Base-by-base conservation (phyloP, 1,140 invertebrate genomes). In the Philotrypesis tridentata region DNA sequence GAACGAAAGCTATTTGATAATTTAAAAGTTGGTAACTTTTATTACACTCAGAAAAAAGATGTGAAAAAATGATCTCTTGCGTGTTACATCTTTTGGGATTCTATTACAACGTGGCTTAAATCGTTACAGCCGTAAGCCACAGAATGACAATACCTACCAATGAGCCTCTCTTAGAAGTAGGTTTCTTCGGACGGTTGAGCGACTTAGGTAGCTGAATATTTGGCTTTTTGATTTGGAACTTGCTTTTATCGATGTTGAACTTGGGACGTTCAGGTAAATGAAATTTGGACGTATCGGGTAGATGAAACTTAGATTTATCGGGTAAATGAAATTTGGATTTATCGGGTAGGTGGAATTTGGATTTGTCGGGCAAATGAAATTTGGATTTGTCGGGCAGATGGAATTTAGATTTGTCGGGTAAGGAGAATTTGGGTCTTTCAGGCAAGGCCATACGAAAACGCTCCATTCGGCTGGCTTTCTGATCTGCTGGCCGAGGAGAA, bases 361-460 rank as follows among this genome's bases (percentile, higher is more conserved):
- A 92, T 83, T 93, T 90, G 43, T 95, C 94, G 1, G 94, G 93
- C 4, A 94, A 86, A 85, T 92, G 93, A 83, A 94, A 94, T 83
- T 94, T 94, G 0, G 94, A 93, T 70, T 92, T 90, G 48, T 94
- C 93, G 2, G 94, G 93, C 31, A 94, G 88, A 85, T 94, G 94
- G 75, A 93, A 94, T 87, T 93, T 94, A 7, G 91, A 92, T 74
- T 91, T 91, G 17, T 94, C 94, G 7, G 93, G 93, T n/a, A 94
- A 84, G 14, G 89, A 90, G 86, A 93, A 92, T 85, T 93, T 93
- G 37, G 93, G 91, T 70, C 90, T 89, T 82, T 94, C 94, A 0
- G 94, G 93, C 82, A 95, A 87, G 2, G 91, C 90, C 60, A 88
- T 89, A 48, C 87, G 86, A 25, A 91, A 85, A 11, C 89, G 86